Evolutionary conservation across 2,888 invertebrate species (phyloP).

Genomic region (Panorpa germanica): DNA sequence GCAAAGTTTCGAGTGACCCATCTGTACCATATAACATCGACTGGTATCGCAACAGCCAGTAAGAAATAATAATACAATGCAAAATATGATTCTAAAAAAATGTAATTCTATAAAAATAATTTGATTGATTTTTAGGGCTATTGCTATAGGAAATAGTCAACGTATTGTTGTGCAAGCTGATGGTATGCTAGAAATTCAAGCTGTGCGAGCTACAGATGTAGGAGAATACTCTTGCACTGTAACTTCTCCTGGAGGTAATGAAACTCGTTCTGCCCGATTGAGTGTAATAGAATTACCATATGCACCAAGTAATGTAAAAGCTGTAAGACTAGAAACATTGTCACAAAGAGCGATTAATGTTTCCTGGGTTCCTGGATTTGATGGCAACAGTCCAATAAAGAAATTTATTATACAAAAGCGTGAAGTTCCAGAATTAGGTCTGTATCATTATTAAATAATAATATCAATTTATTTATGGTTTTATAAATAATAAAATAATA

Average conservation of each 20-base stretch:
- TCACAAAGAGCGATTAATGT: slow-evolving; percentile 69
- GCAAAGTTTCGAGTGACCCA: slow-evolving; percentile 85
- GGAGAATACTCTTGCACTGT: slow-evolving; percentile 87
- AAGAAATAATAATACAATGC: too few relatives aligned
- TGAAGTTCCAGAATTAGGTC: slow-evolving; percentile 73
- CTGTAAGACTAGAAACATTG: slow-evolving; percentile 42
- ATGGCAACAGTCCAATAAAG: slow-evolving; percentile 89
- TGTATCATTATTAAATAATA: slow-evolving; percentile 16
- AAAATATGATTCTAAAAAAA: background rate
- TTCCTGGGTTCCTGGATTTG: slow-evolving; percentile 89
- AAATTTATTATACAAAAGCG: slow-evolving; percentile 85
- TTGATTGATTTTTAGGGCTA: slow-evolving; percentile 23
- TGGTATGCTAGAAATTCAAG: slow-evolving; percentile 73
- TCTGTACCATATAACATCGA: slow-evolving; percentile 69
- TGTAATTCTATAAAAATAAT: slow-evolving; percentile 7
- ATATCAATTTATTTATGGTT: slow-evolving; percentile 5
- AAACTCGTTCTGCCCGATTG: slow-evolving; percentile 65
- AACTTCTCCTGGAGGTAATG: slow-evolving; percentile 80
- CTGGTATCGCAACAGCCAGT: slow-evolving; percentile 79
- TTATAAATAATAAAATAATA: slow-evolving; percentile 8
- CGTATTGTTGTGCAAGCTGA: slow-evolving; percentile 58
- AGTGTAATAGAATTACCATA: slow-evolving; percentile 91
- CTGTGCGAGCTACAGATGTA: slow-evolving; percentile 80
- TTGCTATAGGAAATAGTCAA: slow-evolving; percentile 42
- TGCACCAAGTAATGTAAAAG: slow-evolving; percentile 75